phyloP scores from a whole-genome alignment of 2,113 vertebrate species.

The Mungos mungo region DNA sequence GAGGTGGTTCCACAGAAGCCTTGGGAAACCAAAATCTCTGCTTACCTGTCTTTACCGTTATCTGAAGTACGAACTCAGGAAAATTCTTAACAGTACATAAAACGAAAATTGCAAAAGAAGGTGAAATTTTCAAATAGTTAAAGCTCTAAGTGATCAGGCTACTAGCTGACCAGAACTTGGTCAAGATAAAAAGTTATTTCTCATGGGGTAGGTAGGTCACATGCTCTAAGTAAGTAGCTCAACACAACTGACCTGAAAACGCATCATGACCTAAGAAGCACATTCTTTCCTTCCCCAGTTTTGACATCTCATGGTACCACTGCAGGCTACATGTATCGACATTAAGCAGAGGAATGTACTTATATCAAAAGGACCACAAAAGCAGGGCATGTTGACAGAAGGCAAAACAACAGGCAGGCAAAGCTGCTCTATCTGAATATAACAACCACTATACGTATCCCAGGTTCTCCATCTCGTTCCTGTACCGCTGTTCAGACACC shows the following conservation, averaged over 20 bases:
- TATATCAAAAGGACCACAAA: conserved; percentile 83
- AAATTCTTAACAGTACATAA: conserved; percentile 16
- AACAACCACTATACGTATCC: conserved; percentile 91
- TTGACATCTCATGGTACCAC: conserved; percentile 76
- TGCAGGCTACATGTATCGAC: conserved; percentile 79
- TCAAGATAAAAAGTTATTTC: conserved; percentile 30
- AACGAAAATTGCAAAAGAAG: conserved; percentile 51
- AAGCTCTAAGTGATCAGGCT: conserved; percentile 58
- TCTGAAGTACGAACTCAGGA: conserved; percentile 28
- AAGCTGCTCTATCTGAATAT: conserved; percentile 77
- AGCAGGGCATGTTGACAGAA: conserved; percentile 82
- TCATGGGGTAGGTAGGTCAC: conserved; percentile 14
- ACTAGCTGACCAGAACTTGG: conserved; percentile 32
- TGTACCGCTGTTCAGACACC: conserved; percentile 96
- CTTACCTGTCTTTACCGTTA: conserved; percentile 15
- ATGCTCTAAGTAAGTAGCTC: conserved; percentile 22
- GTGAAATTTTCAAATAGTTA: conserved; percentile 33
- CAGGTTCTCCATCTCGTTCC: conserved; percentile 97
- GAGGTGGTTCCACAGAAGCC: background rate
- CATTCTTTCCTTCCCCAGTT: conserved; percentile 75
- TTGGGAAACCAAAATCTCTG: conserved; percentile 36
- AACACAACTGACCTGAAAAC: conserved; percentile 64
- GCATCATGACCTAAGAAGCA: conserved; percentile 77
- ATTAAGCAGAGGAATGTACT: conserved; percentile 83
- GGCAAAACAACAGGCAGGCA: conserved; percentile 85